Base-by-base conservation (phyloP, 2,797 vertebrate genomes). In the Poeciliopsis paucimaculata region DNA sequence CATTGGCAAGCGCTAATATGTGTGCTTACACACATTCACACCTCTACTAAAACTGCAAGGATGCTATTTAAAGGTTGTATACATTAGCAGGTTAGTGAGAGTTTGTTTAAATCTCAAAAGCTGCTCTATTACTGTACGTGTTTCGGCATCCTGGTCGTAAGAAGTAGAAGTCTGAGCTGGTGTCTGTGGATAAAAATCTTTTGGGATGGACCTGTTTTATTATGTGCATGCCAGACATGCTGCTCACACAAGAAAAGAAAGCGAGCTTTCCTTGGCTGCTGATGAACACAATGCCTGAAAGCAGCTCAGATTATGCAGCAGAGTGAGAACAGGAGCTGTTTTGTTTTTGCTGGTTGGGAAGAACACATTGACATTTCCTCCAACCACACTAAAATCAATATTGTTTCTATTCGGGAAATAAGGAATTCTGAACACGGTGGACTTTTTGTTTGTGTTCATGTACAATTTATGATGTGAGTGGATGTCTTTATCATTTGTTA, bases 181-280 rank as follows among this genome's bases (percentile, higher is more conserved):
- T 89, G 82, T 88, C 90, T 72, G 12, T 87, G 84, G 91, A 91
- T 82, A 80, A 88, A 86, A 80, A 83, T 90, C 87, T 86, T 91
- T 89, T 89, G 90, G 90, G 89, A 89, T 73, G 81, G 75, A 88
- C 91, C 77, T 88, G 82, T 91, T 88, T 91, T 90, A 92, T 91
- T 86, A 91, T 92, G 81, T 90, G 86, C 84, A 78, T 83, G 84
- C 80, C 91, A 93, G 89, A 90, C 90, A 88, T 84, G 85, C 89
- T 79, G 80, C 84, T 84, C 86, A 80, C 72, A 86, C 81, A 79
- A 84, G 75, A 84, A 78, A 85, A 86, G 73, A 81, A 86, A 86
- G 73, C 90, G 86, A 86, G 84, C 74, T 88, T 87, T 91, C 79
- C 75, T 84, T 74, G 85, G 88, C 87, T 91, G 86, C 87, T 85